Conservation (phyloP, 2,113 vertebrate genomes). For the Mustelus asterias region DNA sequence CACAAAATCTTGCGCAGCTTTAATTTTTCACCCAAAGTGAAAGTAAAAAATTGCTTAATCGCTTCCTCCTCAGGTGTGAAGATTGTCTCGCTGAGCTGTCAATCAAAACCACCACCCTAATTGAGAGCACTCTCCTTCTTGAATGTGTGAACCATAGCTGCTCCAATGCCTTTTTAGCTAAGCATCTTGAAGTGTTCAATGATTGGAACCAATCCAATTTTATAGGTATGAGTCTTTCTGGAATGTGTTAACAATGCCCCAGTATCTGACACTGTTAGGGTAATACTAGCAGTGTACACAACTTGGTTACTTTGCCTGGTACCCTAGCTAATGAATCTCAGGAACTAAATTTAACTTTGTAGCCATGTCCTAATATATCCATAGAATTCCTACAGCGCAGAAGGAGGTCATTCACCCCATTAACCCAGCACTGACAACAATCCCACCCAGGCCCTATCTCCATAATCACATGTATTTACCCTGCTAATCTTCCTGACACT, state of each 20-base stretch:
- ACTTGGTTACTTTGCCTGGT: neutral
- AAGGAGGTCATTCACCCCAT: too few relatives aligned
- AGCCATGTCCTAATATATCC: neutral
- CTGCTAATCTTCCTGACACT: too few relatives aligned
- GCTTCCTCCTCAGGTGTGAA: neutral
- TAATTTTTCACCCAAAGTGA: neutral
- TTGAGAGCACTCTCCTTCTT: neutral
- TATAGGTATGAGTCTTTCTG: neutral
- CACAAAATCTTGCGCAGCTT: neutral
- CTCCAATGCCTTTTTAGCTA: neutral
- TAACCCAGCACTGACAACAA: too few relatives aligned
- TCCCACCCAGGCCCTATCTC: too few relatives aligned
- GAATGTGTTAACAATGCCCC: neutral
- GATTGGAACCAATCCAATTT: neutral
- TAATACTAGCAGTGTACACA: neutral
- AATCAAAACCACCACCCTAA: neutral
- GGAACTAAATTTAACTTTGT: neutral
- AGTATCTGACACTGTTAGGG: neutral
- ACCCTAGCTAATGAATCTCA: neutral
- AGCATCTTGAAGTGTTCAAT: neutral
- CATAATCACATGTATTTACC: too few relatives aligned
- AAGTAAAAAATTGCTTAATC: neutral
- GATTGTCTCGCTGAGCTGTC: neutral
- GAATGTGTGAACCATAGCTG: neutral
- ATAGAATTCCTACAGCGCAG: too few relatives aligned